These are phyloP conservation scores for Thyatira batis DNA, from an alignment of 2,888 invertebrate species.

Conservation along the genomic window DNA sequence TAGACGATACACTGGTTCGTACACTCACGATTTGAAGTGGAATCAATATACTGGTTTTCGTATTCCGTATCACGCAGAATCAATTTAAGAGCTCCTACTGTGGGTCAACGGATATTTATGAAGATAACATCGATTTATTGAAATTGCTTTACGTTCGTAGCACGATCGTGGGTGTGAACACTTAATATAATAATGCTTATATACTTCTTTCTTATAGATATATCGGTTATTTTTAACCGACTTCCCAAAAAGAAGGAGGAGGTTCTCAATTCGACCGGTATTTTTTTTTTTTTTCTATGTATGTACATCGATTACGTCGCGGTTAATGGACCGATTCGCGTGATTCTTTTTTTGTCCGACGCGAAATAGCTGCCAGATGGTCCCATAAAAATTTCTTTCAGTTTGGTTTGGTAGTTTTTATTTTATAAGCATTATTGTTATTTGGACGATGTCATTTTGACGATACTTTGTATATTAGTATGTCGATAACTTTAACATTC, in stretches of 20 bases:
- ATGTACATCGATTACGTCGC: too few species aligned
- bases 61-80: slow-evolving; percentile 72
- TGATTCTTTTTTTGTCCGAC: too few species aligned
- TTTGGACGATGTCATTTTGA: too few species aligned
- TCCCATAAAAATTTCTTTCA: slow-evolving; percentile 14
- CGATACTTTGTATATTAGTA: too few species aligned
- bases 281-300: too few species aligned
- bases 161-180: slow-evolving; percentile 20
- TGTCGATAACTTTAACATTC: too few species aligned
- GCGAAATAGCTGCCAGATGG: too few species aligned
- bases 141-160: slow-evolving; percentile 55
- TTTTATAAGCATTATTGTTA: too few species aligned
- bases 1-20: slow-evolving; percentile 3
- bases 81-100: slow-evolving; percentile 76
- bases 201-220: not conserved
- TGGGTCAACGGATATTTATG: slow-evolving; percentile 74
- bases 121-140: slow-evolving; percentile 69
- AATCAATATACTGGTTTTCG: slow-evolving; percentile 58
- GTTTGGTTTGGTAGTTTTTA: too few species aligned
- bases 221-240: not conserved
- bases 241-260: too few species aligned
- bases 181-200: not conserved
- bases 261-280: too few species aligned
- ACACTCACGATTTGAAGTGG: slow-evolving; percentile 35
- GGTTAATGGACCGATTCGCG: too few species aligned